These are phyloP conservation scores for Mactromeris polynyma DNA, from an alignment of 2,888 invertebrate species.

Conservation along the genomic window DNA sequence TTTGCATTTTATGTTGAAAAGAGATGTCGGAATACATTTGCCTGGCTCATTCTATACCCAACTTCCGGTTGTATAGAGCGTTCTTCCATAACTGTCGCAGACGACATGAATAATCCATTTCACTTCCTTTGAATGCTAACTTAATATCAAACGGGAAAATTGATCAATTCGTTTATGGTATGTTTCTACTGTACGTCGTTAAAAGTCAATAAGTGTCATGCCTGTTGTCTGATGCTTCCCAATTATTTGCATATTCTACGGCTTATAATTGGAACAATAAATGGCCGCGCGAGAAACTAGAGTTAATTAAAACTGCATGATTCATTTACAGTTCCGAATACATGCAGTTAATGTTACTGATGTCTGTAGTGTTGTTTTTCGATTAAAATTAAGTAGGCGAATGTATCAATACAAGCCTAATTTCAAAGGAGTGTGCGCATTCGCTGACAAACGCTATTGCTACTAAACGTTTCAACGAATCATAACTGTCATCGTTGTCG, in stretches of 20 bases:
- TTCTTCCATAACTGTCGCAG: conserved; percentile 67
- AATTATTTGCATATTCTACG: conserved; percentile 66
- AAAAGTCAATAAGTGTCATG: conserved; percentile 72
- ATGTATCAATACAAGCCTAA: not conserved
- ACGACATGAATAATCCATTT: conserved; percentile 75
- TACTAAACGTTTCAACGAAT: not conserved
- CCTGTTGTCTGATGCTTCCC: conserved; percentile 57
- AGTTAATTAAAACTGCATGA: conserved; percentile 67
- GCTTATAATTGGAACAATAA: conserved; percentile 59
- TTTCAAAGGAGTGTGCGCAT: not conserved
- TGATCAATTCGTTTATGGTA: conserved; percentile 69
- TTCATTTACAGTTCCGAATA: conserved; percentile 35
- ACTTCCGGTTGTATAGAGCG: conserved; percentile 70
- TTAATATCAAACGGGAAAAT: conserved; percentile 65
- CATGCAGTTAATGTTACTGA: conserved; percentile 9
- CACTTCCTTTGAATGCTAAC: conserved; percentile 68
- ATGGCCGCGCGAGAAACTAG: conserved; percentile 46
- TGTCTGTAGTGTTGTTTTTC: conserved; percentile 9
- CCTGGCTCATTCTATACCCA: conserved; percentile 70
- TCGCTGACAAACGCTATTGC: not conserved
- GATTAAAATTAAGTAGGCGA: not conserved
- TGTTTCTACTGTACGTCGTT: conserved; percentile 64
- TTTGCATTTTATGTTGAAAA: conserved; percentile 58
- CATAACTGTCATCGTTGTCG: not conserved
- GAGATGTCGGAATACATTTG: conserved; percentile 70